A percentile compares a stretch with the other conserved stretches of the same genome.
These are phyloP conservation scores for Furcifer pardalis DNA, from an alignment of 2,797 vertebrate species.

Conservation along the genomic window DNA sequence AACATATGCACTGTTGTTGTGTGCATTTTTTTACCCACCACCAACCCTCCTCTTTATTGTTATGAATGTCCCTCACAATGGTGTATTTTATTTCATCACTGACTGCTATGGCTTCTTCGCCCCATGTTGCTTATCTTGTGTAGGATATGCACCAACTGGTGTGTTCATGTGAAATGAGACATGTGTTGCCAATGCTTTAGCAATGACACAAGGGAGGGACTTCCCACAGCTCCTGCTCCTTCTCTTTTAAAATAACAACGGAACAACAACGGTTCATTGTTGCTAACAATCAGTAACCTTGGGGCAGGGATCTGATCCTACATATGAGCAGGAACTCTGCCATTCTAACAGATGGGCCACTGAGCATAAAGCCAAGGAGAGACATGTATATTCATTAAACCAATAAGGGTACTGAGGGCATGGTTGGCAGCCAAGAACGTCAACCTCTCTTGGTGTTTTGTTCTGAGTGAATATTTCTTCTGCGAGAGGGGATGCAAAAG, in stretches of 20 bases:
- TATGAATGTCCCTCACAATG: background rate
- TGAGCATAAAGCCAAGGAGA: conserved; percentile 62
- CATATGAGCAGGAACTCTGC: conserved; percentile 64
- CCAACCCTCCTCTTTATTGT: background rate
- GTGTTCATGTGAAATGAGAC: conserved; percentile 49
- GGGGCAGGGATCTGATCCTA: conserved; percentile 62
- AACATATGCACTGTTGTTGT: background rate
- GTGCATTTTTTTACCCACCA: background rate
- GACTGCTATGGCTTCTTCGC: background rate
- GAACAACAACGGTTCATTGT: conserved; percentile 11
- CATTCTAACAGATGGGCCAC: conserved; percentile 71
- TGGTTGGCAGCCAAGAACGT: conserved; percentile 69
- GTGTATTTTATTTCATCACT: background rate
- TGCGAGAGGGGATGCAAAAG: conserved; percentile 54
- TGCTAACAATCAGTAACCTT: conserved; percentile 44
- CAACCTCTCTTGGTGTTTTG: conserved; percentile 62
- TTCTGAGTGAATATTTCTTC: conserved; percentile 63
- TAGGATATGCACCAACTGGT: conserved; percentile 50
- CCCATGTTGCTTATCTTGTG: accelerated
- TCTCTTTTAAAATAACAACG: background rate
- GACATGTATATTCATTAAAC: conserved; percentile 68
- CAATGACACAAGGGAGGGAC: background rate
- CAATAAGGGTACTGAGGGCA: conserved; percentile 57
- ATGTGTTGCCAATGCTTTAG: conserved; percentile 43
- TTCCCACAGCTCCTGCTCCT: conserved; percentile 51